These are phyloP conservation scores for Phortica okadai DNA, from an alignment of 2,888 invertebrate genomes.

Conservation along the genomic window DNA sequence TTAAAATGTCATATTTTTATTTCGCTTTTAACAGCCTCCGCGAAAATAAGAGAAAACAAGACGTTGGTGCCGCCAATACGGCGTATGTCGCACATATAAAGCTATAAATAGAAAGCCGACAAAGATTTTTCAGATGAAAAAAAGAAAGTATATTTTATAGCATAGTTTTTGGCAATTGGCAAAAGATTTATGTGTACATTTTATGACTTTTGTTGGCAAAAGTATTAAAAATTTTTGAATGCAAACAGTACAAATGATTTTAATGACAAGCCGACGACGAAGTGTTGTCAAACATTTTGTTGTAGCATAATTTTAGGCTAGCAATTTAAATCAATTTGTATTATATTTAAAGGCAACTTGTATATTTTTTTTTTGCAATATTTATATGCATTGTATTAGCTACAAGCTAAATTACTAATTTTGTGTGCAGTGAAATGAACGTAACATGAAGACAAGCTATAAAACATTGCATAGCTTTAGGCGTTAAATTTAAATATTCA, in stretches of 20 bases:
- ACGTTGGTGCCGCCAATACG: neutral
- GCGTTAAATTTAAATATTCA: conserved; percentile 29
- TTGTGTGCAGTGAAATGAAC: neutral
- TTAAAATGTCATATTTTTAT: neutral
- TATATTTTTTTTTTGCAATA: too few species aligned
- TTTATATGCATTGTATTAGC: too few species aligned
- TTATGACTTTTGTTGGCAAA: neutral
- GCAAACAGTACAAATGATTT: neutral
- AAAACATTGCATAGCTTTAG: conserved; percentile 23
- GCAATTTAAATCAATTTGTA: too few species aligned
- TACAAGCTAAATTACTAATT: too few species aligned
- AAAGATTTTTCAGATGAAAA: neutral
- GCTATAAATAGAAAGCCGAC: neutral
- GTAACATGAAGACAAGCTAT: neutral
- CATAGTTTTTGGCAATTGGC: too few species aligned
- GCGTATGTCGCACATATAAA: neutral
- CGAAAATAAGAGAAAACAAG: neutral
- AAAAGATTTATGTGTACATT: neutral
- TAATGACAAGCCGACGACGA: neutral
- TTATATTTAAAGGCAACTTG: too few species aligned
- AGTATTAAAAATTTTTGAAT: too few species aligned
- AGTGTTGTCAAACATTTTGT: too few species aligned
- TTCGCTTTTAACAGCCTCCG: neutral
- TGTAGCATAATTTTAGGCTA: too few species aligned
- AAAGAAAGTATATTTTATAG: too few species aligned